Conservation (phyloP, 2,888 invertebrate species). For the Phrixothrix hirtus region DNA sequence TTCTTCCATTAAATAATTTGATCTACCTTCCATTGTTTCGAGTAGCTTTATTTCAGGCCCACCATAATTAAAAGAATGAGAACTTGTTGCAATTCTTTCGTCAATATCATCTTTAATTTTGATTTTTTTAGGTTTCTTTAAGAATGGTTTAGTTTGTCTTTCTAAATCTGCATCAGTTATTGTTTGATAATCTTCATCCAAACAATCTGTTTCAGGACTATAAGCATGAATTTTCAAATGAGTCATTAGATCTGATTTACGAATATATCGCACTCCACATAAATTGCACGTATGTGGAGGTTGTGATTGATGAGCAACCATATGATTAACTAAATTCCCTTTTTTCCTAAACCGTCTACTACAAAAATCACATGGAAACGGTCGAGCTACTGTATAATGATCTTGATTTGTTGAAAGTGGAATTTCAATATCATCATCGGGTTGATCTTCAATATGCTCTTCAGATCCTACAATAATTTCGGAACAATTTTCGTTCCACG, state of each 20-base stretch:
- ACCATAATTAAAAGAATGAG: constrained; percentile 56
- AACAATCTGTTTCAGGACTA: constrained; percentile 65
- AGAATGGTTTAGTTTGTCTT: constrained; percentile 43
- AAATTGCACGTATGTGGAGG: constrained; percentile 81
- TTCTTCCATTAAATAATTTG: constrained; percentile 41
- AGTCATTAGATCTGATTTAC: constrained; percentile 80
- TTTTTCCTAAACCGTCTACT: constrained; percentile 82
- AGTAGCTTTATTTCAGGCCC: constrained; percentile 58
- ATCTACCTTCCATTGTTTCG: constrained; percentile 55
- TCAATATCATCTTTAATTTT: constrained; percentile 49
- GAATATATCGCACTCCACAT: constrained; percentile 78
- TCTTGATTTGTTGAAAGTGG: constrained; percentile 82
- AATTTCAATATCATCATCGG: constrained; percentile 70
- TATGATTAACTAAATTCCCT: constrained; percentile 82
- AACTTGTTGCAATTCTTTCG: constrained; percentile 45
- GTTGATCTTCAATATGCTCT: constrained; percentile 57
- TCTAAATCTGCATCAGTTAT: constrained; percentile 51
- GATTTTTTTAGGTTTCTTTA: constrained; percentile 43
- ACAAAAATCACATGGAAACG: constrained; percentile 86
- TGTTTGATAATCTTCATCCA: constrained; percentile 59
- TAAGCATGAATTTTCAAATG: constrained; percentile 82
- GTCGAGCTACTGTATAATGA: constrained; percentile 74
- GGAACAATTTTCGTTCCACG: constrained; percentile 75
- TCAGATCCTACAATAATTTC: constrained; percentile 66
- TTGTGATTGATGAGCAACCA: constrained; percentile 85